Base-by-base conservation (phyloP, 2,797 vertebrate species). In the Neopelma chrysocephalum region DNA sequence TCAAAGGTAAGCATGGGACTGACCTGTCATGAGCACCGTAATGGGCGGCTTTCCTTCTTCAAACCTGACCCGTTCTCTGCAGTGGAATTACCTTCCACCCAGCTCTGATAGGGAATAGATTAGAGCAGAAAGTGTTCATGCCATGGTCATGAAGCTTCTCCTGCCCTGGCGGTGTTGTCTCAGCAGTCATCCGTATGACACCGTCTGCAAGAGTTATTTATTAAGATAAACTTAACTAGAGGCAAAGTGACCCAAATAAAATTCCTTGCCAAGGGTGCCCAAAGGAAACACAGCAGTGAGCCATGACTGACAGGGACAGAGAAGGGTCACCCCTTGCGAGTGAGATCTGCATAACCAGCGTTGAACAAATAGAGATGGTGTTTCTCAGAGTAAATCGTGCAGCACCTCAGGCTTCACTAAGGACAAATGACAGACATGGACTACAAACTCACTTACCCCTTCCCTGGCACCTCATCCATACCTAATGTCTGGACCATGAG, bases 1-100 rank as follows among this genome's bases (percentile, higher is more conserved):
- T 98, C 50, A 99, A 98, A 98, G 98, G 98, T 98, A 93, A 96
- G 90, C 9, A 2, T 0, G 3, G 36, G 27, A 11, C 23, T n/a
- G 62, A 50, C 45, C 4, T 31, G 1, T 4, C 34, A 10, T 4
- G 36, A 36, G 42, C 31, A 1, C 29, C 38, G 13, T 4, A 5
- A 11, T 0, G 2, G 11, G 29, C 9, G 40, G 25, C 8, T 89
- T 79, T 61, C 23, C 47, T 66, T 12, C 20, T 8, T 62, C 75
- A 58, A 38, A 72, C 43, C 23, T 10, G 6, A 7, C 16, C 5
- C 34, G 47, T 22, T 1, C 54, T 62, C 60, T 62, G 43, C 3
- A 1, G 45, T 11, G 26, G 18, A 45, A 4, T 21, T 36, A 3
- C 23, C 38, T 86, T 75, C 13, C 26, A 13, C 17, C 25, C 71